These are phyloP conservation scores for Myoxocephalus aenaeus DNA, from an alignment of 2,797 vertebrate species.

Conservation along the genomic window DNA sequence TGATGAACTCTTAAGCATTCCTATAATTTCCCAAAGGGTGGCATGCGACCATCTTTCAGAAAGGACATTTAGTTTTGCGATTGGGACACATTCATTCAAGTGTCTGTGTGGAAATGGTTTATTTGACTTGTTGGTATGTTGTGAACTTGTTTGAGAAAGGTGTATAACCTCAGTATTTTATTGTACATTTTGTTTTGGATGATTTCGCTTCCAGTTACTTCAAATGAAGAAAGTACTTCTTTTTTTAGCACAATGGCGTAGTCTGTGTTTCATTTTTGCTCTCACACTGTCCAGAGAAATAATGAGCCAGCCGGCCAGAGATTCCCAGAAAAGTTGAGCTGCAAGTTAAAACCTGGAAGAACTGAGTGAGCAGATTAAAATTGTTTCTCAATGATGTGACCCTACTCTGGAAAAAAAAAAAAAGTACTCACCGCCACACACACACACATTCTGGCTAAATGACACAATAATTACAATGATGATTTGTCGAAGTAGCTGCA, in stretches of 20 bases:
- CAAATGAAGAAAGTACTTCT: constrained; percentile 51
- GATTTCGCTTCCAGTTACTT: constrained; percentile 46
- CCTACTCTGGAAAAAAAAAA: constrained; percentile 37
- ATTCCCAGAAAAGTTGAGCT: constrained; percentile 51
- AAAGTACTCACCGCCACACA: constrained; percentile 9
- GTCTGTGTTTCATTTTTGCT: constrained; percentile 39
- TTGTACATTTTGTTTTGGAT: constrained; percentile 36
- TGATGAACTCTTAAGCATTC: constrained; percentile 43
- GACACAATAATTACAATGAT: not conserved
- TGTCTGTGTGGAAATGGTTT: constrained; percentile 8
- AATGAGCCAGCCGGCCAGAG: constrained; percentile 6
- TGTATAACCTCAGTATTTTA: constrained; percentile 21
- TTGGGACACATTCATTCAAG: constrained; percentile 2
- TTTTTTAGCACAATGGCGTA: constrained; percentile 31
- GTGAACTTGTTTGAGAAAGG: constrained; percentile 19
- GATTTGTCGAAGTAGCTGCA: not conserved
- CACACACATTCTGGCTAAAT: not conserved
- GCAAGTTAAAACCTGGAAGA: constrained; percentile 54
- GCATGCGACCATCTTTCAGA: constrained; percentile 26
- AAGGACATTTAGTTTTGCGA: constrained; percentile 21
- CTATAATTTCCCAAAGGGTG: not conserved
- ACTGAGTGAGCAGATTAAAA: constrained; percentile 60
- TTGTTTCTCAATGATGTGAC: constrained; percentile 64
- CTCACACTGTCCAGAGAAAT: not conserved
- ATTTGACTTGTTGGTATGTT: constrained; percentile 37